Percentiles rank a stretch among this genome's conserved stretches.
Evolutionary conservation across 92 coral and sea anemone genomes (phyloP).

Genomic region (Palythoa grandis): DNA sequence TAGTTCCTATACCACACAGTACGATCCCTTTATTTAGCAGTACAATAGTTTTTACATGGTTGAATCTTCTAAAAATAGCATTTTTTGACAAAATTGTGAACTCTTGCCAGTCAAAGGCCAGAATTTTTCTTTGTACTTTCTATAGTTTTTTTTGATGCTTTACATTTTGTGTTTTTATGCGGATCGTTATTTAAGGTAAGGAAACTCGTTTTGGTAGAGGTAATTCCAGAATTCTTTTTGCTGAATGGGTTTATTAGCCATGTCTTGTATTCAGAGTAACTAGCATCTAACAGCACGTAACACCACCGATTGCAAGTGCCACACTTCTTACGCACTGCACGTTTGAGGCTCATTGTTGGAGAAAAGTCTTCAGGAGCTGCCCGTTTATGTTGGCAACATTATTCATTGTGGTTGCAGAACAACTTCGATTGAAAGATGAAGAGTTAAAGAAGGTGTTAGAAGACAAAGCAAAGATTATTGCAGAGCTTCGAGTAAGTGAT

Average conservation of each 20-base stretch:
- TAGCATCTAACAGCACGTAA: conserved; percentile 33
- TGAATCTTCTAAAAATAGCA: too few species aligned
- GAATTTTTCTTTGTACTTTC: too few species aligned
- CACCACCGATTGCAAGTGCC: conserved; percentile 17
- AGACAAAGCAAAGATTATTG: conserved; percentile 92
- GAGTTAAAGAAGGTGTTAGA: conserved; percentile 88
- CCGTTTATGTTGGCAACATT: conserved; percentile 37
- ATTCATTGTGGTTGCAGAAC: conserved; percentile 74
- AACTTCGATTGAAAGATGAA: conserved; percentile 91
- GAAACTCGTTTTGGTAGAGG: background rate
- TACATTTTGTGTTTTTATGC: background rate
- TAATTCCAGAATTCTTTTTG: background rate
- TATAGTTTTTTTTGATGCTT: too few species aligned
- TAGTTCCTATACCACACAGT: too few species aligned
- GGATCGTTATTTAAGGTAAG: background rate
- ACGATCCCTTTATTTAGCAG: too few species aligned
- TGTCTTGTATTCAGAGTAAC: background rate
- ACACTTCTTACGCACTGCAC: conserved; percentile 22
- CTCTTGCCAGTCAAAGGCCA: too few species aligned
- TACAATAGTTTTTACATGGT: too few species aligned
- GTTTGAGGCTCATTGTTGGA: conserved; percentile 29
- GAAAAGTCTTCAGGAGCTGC: conserved; percentile 38
- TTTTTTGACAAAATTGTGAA: too few species aligned
- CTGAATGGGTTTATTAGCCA: background rate
- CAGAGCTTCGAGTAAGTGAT: conserved; percentile 86